These are phyloP conservation scores for Germaria angustata DNA, from an alignment of 2,888 invertebrate species.

Conservation along the genomic window DNA sequence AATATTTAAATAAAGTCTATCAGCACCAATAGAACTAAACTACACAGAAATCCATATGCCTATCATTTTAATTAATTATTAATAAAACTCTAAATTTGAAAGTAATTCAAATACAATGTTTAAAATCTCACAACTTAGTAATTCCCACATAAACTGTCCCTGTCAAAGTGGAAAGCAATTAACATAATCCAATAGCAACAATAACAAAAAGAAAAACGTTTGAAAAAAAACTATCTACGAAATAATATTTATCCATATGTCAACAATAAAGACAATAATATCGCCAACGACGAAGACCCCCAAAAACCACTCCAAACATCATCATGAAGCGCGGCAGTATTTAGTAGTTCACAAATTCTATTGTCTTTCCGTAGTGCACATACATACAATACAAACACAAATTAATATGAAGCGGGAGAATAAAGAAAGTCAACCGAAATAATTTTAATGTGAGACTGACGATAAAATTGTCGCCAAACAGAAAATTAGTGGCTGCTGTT, in stretches of 20 bases:
- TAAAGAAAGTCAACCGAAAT: constrained; percentile 69
- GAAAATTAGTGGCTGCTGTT: constrained; percentile 69
- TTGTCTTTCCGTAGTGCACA: constrained; percentile 7
- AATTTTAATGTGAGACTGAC: constrained; percentile 74
- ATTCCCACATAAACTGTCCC: constrained; percentile 64
- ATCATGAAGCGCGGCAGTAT: constrained; percentile 10
- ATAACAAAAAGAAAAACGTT: constrained; percentile 27
- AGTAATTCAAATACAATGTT: constrained; percentile 10
- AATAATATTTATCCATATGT: constrained; percentile 69
- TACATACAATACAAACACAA: not conserved
- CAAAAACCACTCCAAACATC: constrained; percentile 20
- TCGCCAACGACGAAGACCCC: constrained; percentile 71
- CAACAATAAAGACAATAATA: constrained; percentile 72
- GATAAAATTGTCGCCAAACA: constrained; percentile 78
- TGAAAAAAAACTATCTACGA: constrained; percentile 58
- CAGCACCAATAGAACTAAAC: too few relatives aligned
- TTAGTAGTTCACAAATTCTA: constrained; percentile 45
- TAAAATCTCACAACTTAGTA: not conserved
- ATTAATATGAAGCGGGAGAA: constrained; percentile 35
- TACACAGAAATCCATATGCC: too few relatives aligned
- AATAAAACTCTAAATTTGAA: not conserved
- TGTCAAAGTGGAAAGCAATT: constrained; percentile 66
- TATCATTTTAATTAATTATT: not conserved
- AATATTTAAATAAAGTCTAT: too few relatives aligned
- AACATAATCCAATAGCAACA: constrained; percentile 55